Evolutionary conservation across 2,797 vertebrate genomes (phyloP), one percentile per base, ranked within the genome.

Genomic region (Graptemys geographica): DNA sequence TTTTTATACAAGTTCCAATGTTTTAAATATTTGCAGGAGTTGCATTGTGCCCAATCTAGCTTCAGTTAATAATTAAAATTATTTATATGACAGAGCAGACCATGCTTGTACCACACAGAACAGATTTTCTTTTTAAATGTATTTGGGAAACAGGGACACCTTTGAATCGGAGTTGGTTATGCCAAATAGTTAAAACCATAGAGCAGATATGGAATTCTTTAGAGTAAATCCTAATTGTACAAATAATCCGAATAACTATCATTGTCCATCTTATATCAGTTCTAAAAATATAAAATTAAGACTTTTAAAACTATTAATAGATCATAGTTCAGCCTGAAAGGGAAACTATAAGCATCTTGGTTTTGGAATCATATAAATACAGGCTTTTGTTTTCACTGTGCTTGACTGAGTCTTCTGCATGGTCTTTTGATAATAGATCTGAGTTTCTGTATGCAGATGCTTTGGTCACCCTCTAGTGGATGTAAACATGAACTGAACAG

Each of bases 401-500:
- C 2, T 79, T 72, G 28, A n/a, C n/a, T 65, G 62, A n/a, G 16
- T n/a, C 87, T 18, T 23, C 69, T 55, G 23, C 53, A 55, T 53
- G 28, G 4, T 47, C 25, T 47, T 27, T 90, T 81, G 28, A 55
- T 51, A 90, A 79, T 21, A 69, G 55, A 27, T 31, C 8, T 9
- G 15, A 1, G 72, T 83, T 72, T 88, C 53, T 82, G 83, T 93
- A 96, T 8, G 3, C 8, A 59, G 41, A 3, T 87, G 90, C 81
- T 93, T 16, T 57, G 0, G 19, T 90, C 96, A 94, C 95, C 95
- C 94, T 96, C 96, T 90, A 82, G 89, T 94, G 95, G 94, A 84
- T 0, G 0, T 76, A 25, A 4, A 0, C 65, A 62, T 72, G 47
- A 83, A 83, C 44, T 44, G 11, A 78, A 15, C 74, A 47, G 44